Evolutionary conservation across 2,888 invertebrate species (phyloP), one percentile per base, ranked within the genome.

Genomic region (Philhelius pedissequus): DNA sequence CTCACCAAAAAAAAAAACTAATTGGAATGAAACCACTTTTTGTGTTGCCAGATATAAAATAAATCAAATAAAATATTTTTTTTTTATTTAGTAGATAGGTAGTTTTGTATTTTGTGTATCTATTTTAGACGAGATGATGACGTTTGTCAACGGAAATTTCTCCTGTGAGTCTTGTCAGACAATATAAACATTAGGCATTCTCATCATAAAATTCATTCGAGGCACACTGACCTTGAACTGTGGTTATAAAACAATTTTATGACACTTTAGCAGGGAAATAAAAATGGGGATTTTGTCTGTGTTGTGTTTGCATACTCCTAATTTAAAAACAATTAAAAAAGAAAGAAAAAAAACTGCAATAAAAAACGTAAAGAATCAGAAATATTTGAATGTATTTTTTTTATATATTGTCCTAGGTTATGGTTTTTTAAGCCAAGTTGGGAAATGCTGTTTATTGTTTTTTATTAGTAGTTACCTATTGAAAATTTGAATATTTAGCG

Each of bases 241-340:
- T 13, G 80, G 84, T 80, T 62, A 68, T 84, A 84, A 84, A 84
- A 76, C 80, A 84, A 60, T 84, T 84, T 84, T 80, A 84, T 76
- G 80, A 80, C 80, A 71, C 75, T 76, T 70, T 74, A 50, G 70
- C 9, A 13, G 32, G 35, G 56, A 40, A 71, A 80, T 76, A 79
- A 76, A 84, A 84, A 40, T 18, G 66, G 60, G 52, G 64, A 79
- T 80, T 84, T 79, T 84, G 20, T 43, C 15, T 9, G 25, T 32
- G 6, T 25, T 27, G 4, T 38, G n/a, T n/a, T n/a, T n/a, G n/a
- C n/a, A n/a, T n/a, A n/a, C n/a, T n/a, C n/a, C n/a, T n/a, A n/a
- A n/a, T n/a, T n/a, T n/a, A n/a, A n/a, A n/a, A n/a, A n/a, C n/a
- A n/a, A n/a, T n/a, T n/a, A n/a, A n/a, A n/a, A n/a, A n/a, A n/a